Evolutionary conservation across 2,888 invertebrate species (phyloP), one percentile per base, ranked within the genome.

Genomic region (Conomelus anceps): DNA sequence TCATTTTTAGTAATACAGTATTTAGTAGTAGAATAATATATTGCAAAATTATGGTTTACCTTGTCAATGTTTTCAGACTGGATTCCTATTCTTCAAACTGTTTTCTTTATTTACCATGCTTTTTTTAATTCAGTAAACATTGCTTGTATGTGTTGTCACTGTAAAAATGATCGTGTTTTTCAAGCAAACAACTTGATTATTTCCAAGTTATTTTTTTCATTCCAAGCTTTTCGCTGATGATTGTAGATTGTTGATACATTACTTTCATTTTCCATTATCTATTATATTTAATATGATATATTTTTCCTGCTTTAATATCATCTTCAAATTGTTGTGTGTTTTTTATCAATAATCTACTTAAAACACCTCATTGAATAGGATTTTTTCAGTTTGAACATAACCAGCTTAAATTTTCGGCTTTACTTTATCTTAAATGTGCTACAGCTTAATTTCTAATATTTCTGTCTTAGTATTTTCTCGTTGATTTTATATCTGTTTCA

Each of bases 261-360:
- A 63, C 63, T 63, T 20, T 63, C n/a, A 3, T 4, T 7, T 63
- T n/a, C 13, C 63, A 63, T 63, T n/a, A n/a, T n/a, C n/a, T 4
- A 26, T 4, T 85, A 89, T 29, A 89, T 85, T 85, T 85, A 41
- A 85, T 85, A 87, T 34, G 34, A 89, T 22, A 22, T 17, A n/a
- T 87, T 22, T n/a, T 88, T 85, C 29, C 85, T 85, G 24, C 22
- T 87, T 89, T 26, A 29, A 87, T 87, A 34, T 88, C 26, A 85
- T 88, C 23, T 22, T 13, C n/a, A 29, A 29, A 22, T 23, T 20
- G n/a, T 34, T 22, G 41, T 63, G 63, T 85, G 85, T 23, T 22
- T 22, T 89, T 22, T 34, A 20, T 85, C n/a, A 26, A 29, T 88
- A 26, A 86, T 41, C n/a, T 85, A 34, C n/a, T n/a, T n/a, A n/a